Evolutionary conservation across 2,888 invertebrate species (phyloP), one percentile per base, ranked within the genome.

Genomic region (Dasysyrphus tricinctus): DNA sequence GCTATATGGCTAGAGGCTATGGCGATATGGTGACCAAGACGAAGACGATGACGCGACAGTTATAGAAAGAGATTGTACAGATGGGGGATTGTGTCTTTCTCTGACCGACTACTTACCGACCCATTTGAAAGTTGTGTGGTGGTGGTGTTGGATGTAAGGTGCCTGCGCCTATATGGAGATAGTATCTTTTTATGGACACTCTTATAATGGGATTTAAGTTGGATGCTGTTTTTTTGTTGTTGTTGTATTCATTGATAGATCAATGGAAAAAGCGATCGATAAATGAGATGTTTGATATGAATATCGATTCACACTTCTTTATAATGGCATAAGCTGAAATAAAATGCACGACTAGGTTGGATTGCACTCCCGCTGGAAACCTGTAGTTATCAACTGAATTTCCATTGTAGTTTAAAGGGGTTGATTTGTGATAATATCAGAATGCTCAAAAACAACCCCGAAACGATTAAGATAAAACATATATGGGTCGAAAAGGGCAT

Each of bases 111-210:
- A 24, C 24, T 24, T 1, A 24, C 24, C 24, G 34, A 37, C 16
- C 69, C 54, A 54, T 54, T 42, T 69, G 67, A 67, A 67, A 49
- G 67, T 67, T 61, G 44, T 61, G 44, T 49, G n/a, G n/a, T 49
- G n/a, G n/a, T 67, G 65, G 24, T 54, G 16, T 47, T 59, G 67
- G 51, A 59, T 79, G 32, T 29, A 67, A 67, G 75, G 67, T 79
- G 63, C 63, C 37, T 32, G 47, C 3, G 24, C 24, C 3, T n/a
- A n/a, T n/a, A n/a, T 24, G 42, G 57, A 34, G 57, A 67, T 67
- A 67, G 49, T 67, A 67, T 67, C 67, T 67, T 67, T 51, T 44
- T 69, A 70, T 80, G 49, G n/a, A 44, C 59, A 69, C 34, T 51
- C 34, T 51, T 39, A 44, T 32, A 59, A 49, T 49, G 19, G 39